Conservation (phyloP, 2,888 invertebrate genomes). For the Volucella inflata region DNA sequence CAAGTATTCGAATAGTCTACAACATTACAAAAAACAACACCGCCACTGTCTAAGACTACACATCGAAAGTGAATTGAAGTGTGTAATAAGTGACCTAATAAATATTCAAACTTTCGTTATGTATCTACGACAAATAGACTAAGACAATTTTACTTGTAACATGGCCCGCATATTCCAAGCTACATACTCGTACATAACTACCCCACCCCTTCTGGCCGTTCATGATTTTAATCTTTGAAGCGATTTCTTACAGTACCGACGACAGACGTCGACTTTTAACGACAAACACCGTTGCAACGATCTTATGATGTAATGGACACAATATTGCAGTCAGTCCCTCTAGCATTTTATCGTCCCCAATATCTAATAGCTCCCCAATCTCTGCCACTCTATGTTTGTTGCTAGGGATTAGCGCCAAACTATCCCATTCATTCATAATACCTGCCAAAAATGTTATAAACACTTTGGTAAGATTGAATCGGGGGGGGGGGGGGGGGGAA, state of each 20-base stretch:
- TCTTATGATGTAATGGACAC: constrained; percentile 39
- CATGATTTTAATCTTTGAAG: constrained; percentile 56
- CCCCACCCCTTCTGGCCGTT: constrained; percentile 32
- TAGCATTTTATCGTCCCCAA: background rate
- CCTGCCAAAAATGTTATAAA: constrained; percentile 42
- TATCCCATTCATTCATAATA: constrained; percentile 53
- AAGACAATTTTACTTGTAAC: background rate
- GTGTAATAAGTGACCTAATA: constrained; percentile 64
- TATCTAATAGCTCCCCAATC: background rate
- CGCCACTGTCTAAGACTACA: background rate
- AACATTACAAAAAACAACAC: background rate
- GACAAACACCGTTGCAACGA: constrained; percentile 49
- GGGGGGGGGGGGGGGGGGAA: background rate
- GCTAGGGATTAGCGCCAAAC: constrained; percentile 32
- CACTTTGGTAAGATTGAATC: constrained; percentile 38
- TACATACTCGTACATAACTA: no score
- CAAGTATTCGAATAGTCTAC: background rate
- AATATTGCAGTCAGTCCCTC: constrained; percentile 1
- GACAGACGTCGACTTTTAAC: constrained; percentile 55
- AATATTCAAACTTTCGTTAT: constrained; percentile 51
- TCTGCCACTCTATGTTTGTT: constrained; percentile 7
- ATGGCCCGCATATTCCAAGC: background rate
- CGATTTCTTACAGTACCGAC: constrained; percentile 21
- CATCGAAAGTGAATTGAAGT: constrained; percentile 50
- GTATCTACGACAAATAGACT: constrained; percentile 13